Evolutionary conservation across 2,113 vertebrate species (phyloP).

Genomic region (Acrocephalus arundinaceus): DNA sequence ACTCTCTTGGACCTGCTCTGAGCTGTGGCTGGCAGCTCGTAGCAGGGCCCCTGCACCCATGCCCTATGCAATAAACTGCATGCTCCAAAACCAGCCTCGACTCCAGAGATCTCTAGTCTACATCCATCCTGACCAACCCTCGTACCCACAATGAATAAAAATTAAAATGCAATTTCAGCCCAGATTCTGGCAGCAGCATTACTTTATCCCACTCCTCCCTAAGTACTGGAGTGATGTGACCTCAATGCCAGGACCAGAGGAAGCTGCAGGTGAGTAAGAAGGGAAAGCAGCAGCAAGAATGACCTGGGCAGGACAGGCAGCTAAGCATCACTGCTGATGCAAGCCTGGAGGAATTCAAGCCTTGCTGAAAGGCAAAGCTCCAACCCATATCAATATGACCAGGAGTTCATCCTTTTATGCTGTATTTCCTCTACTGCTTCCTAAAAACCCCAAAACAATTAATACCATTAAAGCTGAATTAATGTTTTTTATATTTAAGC

Average conservation of each 20-base stretch:
- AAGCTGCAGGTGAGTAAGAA: neutral
- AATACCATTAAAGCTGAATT: neutral
- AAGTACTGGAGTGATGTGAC: accelerated
- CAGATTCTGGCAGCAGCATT: neutral
- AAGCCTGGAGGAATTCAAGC: neutral
- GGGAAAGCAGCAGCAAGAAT: neutral
- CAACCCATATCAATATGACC: neutral
- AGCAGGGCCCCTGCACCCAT: no score
- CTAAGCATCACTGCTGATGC: neutral
- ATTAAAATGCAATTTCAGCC: neutral
- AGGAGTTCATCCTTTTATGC: neutral
- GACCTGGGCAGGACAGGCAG: neutral
- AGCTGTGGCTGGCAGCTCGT: no score
- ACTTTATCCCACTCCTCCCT: neutral
- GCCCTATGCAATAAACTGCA: no score
- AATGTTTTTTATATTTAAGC: neutral
- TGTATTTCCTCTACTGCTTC: neutral
- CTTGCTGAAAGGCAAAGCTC: neutral
- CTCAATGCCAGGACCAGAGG: neutral
- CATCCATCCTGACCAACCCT: no score
- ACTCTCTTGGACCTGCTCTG: no score
- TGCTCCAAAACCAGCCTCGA: no score
- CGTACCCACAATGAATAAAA: neutral
- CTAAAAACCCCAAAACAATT: neutral
- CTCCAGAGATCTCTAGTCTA: no score